phyloP scores from a whole-genome alignment of 2,888 invertebrate species.

The Pedicia rivosa region DNA sequence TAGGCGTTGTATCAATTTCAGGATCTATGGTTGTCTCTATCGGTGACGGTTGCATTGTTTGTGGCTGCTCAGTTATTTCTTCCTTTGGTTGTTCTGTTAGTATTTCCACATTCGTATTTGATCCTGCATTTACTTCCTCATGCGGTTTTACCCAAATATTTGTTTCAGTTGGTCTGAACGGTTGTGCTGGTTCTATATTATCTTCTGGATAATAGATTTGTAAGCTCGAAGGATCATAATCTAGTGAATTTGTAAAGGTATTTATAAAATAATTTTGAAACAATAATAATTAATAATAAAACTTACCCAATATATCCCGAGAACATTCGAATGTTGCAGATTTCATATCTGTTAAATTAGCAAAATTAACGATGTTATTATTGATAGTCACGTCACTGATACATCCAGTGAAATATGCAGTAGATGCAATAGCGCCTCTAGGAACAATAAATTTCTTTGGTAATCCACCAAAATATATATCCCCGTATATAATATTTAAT shows the following conservation, averaged over 20 bases:
- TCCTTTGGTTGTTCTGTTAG: background rate
- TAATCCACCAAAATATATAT: conserved; percentile 75
- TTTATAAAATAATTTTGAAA: background rate
- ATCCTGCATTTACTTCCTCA: conserved; percentile 12
- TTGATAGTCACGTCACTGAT: conserved; percentile 86
- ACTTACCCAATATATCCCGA: conserved; percentile 21
- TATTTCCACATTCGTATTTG: background rate
- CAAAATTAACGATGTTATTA: conserved; percentile 63
- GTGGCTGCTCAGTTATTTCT: background rate
- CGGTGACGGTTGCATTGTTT: background rate
- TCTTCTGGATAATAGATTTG: background rate
- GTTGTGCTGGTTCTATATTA: background rate
- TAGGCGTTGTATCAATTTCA: conserved; percentile 4
- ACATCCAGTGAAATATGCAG: conserved; percentile 67
- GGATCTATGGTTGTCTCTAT: no score
- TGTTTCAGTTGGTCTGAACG: background rate
- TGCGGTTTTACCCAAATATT: conserved; percentile 11
- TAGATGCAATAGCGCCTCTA: conserved; percentile 38
- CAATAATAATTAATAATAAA: conserved; percentile 7
- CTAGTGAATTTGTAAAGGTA: conserved; percentile 5
- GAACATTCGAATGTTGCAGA: conserved; percentile 45
- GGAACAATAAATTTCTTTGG: conserved; percentile 40
- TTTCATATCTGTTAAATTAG: conserved; percentile 42
- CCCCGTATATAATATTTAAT: conserved; percentile 47
- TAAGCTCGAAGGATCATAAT: conserved; percentile 10